phyloP scores from a whole-genome alignment of 2,797 vertebrate species.

The Prionace glauca region DNA sequence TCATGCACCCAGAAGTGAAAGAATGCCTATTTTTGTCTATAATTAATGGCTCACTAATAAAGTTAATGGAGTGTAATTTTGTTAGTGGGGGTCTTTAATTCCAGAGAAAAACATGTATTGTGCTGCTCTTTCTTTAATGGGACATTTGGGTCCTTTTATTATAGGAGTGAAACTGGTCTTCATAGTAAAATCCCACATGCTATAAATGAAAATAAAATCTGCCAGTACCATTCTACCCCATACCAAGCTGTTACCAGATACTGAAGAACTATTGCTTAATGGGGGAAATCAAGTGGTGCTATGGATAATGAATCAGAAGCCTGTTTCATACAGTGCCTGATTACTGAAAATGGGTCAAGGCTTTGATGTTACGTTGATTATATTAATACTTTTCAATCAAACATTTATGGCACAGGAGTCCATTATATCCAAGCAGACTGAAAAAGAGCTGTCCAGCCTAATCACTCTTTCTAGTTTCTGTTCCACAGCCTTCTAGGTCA shows the following conservation, averaged over 20 bases:
- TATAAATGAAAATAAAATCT: background rate
- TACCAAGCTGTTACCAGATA: background rate
- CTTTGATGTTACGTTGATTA: background rate
- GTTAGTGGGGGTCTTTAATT: background rate
- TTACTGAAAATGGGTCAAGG: background rate
- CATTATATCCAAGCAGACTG: background rate
- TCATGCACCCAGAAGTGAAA: background rate
- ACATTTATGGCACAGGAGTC: background rate
- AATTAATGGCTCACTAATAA: background rate
- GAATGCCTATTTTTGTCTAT: background rate
- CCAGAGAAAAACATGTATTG: background rate
- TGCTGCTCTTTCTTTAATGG: background rate
- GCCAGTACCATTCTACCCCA: background rate
- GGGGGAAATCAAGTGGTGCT: background rate
- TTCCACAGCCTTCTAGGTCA: background rate
- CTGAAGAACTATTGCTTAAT: background rate
- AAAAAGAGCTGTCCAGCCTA: background rate
- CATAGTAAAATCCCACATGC: background rate
- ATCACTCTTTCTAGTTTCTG: background rate
- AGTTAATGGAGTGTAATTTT: background rate
- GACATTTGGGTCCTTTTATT: background rate
- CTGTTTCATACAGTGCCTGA: background rate
- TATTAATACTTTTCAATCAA: background rate
- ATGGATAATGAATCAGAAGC: background rate
- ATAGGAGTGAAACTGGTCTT: background rate